phyloP scores from a whole-genome alignment of 92 coral and sea anemone genomes.

The Porites divaricata region DNA sequence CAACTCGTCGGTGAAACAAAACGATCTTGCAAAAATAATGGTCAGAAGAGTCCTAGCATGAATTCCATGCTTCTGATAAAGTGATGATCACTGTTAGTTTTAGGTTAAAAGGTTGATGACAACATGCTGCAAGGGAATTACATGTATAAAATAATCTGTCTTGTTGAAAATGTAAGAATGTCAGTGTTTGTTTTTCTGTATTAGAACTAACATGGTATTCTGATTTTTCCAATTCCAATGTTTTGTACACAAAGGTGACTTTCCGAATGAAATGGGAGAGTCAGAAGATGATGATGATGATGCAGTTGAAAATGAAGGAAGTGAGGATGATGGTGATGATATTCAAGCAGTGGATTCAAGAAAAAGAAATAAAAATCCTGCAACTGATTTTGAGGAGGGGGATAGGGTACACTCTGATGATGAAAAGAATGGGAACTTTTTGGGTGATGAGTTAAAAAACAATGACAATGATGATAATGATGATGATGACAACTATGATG shows the following conservation, averaged over 20 bases:
- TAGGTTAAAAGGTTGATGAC: too few species aligned
- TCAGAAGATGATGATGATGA: conserved; percentile 19
- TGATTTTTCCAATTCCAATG: too few species aligned
- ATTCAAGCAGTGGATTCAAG: neutral
- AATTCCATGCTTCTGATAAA: too few species aligned
- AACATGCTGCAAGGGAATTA: too few species aligned
- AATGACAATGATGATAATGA: neutral
- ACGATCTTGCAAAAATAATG: too few species aligned
- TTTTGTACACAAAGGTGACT: neutral
- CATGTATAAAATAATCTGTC: too few species aligned
- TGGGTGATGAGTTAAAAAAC: conserved; percentile 6
- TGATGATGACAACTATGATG: conserved; percentile 21
- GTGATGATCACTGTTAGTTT: too few species aligned
- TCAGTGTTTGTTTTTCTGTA: too few species aligned
- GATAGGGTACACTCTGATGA: conserved; percentile 1
- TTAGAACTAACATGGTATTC: too few species aligned
- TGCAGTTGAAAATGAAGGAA: neutral
- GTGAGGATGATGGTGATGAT: neutral
- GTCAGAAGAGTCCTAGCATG: too few species aligned
- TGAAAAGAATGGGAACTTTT: neutral
- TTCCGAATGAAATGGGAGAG: neutral
- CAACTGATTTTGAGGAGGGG: neutral
- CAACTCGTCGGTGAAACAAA: too few species aligned
- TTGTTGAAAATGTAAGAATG: too few species aligned
- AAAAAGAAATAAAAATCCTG: neutral